phyloP scores from a whole-genome alignment of 2,888 invertebrate species.

The Athripsodes cinereus region DNA sequence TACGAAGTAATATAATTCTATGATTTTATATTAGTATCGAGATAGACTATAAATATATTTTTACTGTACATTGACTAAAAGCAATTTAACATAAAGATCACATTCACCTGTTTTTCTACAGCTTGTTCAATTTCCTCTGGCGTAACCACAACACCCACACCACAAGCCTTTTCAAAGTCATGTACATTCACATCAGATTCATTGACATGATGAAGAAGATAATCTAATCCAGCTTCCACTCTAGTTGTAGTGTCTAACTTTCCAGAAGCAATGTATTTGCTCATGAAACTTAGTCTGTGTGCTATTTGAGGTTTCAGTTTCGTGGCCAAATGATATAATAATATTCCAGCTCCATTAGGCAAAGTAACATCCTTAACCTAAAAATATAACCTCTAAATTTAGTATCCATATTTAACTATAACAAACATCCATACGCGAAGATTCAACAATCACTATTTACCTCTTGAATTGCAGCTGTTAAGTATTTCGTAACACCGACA shows the following conservation, averaged over 20 bases:
- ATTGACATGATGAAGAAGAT: slow-evolving; percentile 66
- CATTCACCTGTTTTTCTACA: slow-evolving; percentile 66
- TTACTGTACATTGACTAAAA: too few species aligned
- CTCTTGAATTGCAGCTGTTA: slow-evolving; percentile 66
- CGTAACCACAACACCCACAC: slow-evolving; percentile 82
- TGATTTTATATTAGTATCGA: too few species aligned
- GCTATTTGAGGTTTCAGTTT: slow-evolving; percentile 84
- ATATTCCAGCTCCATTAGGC: slow-evolving; percentile 61
- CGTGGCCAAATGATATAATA: slow-evolving; percentile 88
- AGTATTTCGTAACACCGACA: slow-evolving; percentile 68
- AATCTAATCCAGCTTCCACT: slow-evolving; percentile 83
- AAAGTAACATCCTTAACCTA: slow-evolving; percentile 46
- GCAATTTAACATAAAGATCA: too few species aligned
- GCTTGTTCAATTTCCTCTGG: slow-evolving; percentile 87
- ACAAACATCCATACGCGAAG: background rate
- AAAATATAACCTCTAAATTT: slow-evolving; percentile 17
- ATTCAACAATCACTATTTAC: slow-evolving; percentile 42
- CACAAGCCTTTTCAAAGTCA: slow-evolving; percentile 77
- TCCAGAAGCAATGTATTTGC: slow-evolving; percentile 68
- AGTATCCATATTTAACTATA: background rate
- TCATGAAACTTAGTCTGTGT: slow-evolving; percentile 63
- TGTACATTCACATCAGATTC: slow-evolving; percentile 48
- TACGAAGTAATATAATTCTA: too few species aligned
- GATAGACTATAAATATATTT: too few species aligned
- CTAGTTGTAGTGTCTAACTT: slow-evolving; percentile 78